Evolutionary conservation across 2,113 vertebrate species (phyloP), one percentile per base, ranked within the genome.

Genomic region (Eolophus roseicapilla): DNA sequence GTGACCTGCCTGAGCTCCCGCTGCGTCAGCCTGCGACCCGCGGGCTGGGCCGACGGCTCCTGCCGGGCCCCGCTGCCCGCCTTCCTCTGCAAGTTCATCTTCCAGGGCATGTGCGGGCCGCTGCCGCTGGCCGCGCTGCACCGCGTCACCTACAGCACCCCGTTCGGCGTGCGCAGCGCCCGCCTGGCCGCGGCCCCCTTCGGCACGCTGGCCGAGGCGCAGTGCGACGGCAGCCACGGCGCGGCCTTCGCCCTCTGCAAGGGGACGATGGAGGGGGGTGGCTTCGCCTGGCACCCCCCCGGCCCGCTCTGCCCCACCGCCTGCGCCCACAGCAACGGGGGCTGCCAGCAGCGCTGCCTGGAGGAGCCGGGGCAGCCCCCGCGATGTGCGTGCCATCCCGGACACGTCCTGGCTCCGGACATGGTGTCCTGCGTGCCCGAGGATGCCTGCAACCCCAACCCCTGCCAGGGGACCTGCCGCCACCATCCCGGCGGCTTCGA

Each of bases 31-130:
- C 73, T 98, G 43, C 16, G 55, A 21, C 5, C 35, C 15, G 10
- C 17, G 1, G 92, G 90, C 64, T 98, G 98, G 98, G n/a, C 47
- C 0, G 97, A 97, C 18, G 59, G 92, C 1, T 23, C 63, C 1
- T 98, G 98, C 57, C 88, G 95, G 7, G 6, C 0, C 13, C 6
- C 12, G 20, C 49, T 96, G 17, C 52, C 93, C 1, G 98, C 98
- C 52, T 98, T 98, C 57, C 79, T 98, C 84, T 98, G 98, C 97
- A 98, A 98, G 77, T 98, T 98, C 95, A 98, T 81, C 93, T 98
- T 98, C 79, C 97, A 77, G 69, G 98, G 98, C 9, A 98, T 98
- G 98, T 98, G 98, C 28, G 93, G 81, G 4, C 93, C 91, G 1
- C 79, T 98, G 68, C 82, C 80, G 3, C 90, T 98, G 73, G 97